Conservation (phyloP, 53 echinoderm and acorn worm species). For the Crossaster papposus region DNA sequence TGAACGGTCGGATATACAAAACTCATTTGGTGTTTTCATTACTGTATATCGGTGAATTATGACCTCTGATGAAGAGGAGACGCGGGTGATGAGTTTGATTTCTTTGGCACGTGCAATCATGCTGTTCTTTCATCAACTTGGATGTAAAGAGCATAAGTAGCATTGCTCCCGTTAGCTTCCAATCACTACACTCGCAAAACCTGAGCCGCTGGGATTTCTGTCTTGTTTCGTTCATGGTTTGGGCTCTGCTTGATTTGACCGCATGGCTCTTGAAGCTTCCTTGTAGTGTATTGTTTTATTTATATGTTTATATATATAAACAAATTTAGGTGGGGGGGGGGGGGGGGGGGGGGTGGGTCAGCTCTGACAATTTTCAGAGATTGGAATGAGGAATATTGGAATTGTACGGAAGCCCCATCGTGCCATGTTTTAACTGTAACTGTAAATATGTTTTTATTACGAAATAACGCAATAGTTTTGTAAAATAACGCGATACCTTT, state of each 20-base stretch:
- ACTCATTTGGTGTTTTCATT: constrained; percentile 61
- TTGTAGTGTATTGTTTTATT: not conserved
- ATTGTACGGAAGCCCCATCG: no score
- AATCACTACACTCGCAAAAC: constrained; percentile 27
- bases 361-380: no score
- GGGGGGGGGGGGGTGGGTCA: no score
- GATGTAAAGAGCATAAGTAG: constrained; percentile 43
- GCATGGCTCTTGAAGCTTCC: not conserved
- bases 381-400: no score
- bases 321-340: no score
- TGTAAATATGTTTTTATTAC: no score
- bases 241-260: constrained; percentile 8
- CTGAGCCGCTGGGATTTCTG: not conserved
- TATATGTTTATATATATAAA: no score
- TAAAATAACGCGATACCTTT: no score
- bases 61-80: constrained; percentile 43
- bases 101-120: constrained; percentile 60
- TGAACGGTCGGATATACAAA: constrained; percentile 51
- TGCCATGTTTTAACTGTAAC: no score
- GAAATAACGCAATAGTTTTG: no score
- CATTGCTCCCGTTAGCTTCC: constrained; percentile 38
- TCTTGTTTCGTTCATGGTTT: constrained; percentile 9
- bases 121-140: constrained; percentile 24
- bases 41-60: constrained; percentile 43
- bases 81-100: constrained; percentile 33